These are phyloP conservation scores for Phrynocephalus vlangalii DNA, from an alignment of 2,797 vertebrate genomes.

Conservation along the genomic window DNA sequence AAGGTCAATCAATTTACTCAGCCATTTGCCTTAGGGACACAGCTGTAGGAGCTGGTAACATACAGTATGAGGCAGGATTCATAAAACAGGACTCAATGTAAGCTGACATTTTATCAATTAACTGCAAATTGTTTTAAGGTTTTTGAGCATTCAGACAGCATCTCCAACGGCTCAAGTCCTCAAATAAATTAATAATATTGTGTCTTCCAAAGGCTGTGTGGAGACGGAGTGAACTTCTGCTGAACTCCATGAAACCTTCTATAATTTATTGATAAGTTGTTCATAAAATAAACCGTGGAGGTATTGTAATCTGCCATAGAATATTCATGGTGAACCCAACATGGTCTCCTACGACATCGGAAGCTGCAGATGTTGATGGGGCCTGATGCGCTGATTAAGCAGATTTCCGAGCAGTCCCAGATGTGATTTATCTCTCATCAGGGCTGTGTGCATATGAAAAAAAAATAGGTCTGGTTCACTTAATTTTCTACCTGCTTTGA, in stretches of 20 bases:
- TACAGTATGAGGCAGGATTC: constrained; percentile 44
- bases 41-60: constrained; percentile 45
- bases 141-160: constrained; percentile 35
- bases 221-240: constrained; percentile 41
- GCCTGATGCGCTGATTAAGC: constrained; percentile 15
- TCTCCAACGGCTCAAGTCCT: neutral
- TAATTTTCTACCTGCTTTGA: neutral
- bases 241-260: constrained; percentile 52
- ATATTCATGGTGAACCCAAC: constrained; percentile 31
- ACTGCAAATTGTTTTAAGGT: constrained; percentile 52
- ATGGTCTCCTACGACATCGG: neutral
- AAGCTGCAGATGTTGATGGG: neutral
- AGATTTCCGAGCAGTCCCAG: neutral
- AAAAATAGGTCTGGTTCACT: neutral
- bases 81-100: constrained; percentile 52
- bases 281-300: constrained; percentile 36
- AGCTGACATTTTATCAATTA: constrained; percentile 62
- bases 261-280: constrained; percentile 59
- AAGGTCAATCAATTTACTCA: constrained; percentile 59
- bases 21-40: constrained; percentile 54
- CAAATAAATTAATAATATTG: constrained; percentile 24
- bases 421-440: neutral
- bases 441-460: neutral
- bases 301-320: constrained; percentile 28
- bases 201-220: constrained; percentile 35